Evolutionary conservation across 2,888 invertebrate genomes (phyloP).

Genomic region (Drosophila nigritarsus): DNA sequence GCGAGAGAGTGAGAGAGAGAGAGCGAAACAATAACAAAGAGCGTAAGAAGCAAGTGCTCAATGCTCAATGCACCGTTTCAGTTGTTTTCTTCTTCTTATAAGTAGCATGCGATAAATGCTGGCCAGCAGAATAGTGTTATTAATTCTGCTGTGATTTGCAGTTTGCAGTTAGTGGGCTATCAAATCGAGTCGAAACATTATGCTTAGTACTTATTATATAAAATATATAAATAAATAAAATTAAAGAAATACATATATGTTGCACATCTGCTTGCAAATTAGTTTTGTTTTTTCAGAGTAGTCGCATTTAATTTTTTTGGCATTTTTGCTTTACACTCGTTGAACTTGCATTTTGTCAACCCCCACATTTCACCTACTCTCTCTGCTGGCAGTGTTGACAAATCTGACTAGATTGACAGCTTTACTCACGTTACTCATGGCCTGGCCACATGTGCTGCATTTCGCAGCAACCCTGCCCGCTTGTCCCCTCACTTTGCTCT

Average conservation of each 20-base stretch:
- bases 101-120: constrained; percentile 64
- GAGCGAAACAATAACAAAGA: constrained; percentile 21
- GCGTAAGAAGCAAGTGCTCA: constrained; percentile 31
- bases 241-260: neutral
- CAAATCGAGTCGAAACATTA: neutral
- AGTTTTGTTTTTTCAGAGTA: neutral
- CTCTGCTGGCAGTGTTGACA: constrained; percentile 45
- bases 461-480: constrained; percentile 43
- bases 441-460: constrained; percentile 70
- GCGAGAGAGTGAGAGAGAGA: constrained; percentile 6
- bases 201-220: neutral
- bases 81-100: constrained; percentile 1
- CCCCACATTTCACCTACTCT: constrained; percentile 28
- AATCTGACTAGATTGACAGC: constrained; percentile 62
- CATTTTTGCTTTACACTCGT: constrained; percentile 5
- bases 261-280: constrained; percentile 10
- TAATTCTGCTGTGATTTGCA: constrained; percentile 13
- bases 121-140: constrained; percentile 4
- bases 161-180: constrained; percentile 14
- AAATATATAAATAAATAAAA: no score
- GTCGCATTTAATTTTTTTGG: constrained; percentile 1
- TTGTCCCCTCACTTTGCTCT: constrained; percentile 24
- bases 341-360: constrained; percentile 36
- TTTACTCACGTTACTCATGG: constrained; percentile 24
- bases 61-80: constrained; percentile 10